Conservation (phyloP, 2,888 invertebrate species). For the Caenorhabditis sp. region DNA sequence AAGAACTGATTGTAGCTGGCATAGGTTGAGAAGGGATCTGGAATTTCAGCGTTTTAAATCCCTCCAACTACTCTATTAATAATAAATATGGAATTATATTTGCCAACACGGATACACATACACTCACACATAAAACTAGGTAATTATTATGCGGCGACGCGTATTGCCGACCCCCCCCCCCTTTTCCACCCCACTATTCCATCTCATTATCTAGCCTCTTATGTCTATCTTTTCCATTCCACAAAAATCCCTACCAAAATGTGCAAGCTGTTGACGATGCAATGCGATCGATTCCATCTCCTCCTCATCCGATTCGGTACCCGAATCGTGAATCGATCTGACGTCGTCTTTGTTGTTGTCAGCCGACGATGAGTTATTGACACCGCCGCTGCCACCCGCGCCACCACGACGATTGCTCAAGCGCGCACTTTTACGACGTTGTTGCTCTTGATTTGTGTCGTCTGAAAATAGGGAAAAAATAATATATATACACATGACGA, state of each 20-base stretch:
- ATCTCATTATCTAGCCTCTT: neutral
- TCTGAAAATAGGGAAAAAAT: conserved; percentile 1
- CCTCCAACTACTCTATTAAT: too few species aligned
- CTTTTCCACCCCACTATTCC: too few species aligned
- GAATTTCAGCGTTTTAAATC: neutral
- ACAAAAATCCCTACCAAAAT: neutral
- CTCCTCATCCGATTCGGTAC: conserved; percentile 58
- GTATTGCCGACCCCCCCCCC: too few species aligned
- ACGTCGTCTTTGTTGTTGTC: neutral
- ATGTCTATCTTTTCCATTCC: neutral
- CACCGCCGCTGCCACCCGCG: neutral
- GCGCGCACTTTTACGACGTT: conserved; percentile 37
- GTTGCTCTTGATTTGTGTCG: conserved; percentile 6
- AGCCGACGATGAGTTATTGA: neutral
- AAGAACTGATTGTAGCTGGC: neutral
- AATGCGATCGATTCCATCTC: conserved; percentile 20
- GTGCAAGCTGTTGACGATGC: neutral
- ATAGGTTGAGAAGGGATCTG: conserved; percentile 1
- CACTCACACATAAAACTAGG: neutral
- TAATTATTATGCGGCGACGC: neutral
- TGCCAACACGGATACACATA: neutral
- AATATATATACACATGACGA: neutral
- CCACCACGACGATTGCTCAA: conserved; percentile 16
- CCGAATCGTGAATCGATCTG: conserved; percentile 39
- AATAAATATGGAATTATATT: neutral